phyloP scores from a whole-genome alignment of 1,140 invertebrate genomes.

The Centruroides vittatus region DNA sequence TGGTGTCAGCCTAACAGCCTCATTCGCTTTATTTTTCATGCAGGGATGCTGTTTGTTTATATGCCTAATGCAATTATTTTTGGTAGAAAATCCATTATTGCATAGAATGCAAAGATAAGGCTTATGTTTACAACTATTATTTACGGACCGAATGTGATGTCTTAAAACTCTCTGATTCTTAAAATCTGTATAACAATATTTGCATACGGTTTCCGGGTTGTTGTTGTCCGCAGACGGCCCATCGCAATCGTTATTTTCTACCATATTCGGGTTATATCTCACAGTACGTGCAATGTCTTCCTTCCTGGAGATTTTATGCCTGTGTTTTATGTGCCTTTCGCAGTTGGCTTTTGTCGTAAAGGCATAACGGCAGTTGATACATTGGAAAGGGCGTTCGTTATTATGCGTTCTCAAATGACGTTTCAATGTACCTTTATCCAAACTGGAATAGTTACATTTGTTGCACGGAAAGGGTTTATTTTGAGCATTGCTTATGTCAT shows the following conservation, averaged over 20 bases:
- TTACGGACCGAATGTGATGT: constrained; percentile 29
- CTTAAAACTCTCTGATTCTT: constrained; percentile 31
- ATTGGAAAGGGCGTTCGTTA: constrained; percentile 85
- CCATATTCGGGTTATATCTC: constrained; percentile 17
- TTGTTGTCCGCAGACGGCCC: not conserved
- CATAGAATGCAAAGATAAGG: constrained; percentile 29
- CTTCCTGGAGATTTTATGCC: constrained; percentile 61
- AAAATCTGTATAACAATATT: constrained; percentile 33
- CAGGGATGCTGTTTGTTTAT: constrained; percentile 29
- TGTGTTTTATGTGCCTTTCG: constrained; percentile 51
- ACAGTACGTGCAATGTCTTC: constrained; percentile 14
- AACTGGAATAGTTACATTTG: constrained; percentile 74
- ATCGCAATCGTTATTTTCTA: not conserved
- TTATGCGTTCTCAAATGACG: constrained; percentile 86
- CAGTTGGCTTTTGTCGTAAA: constrained; percentile 89
- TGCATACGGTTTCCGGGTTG: constrained; percentile 29
- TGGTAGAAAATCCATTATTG: constrained; percentile 30
- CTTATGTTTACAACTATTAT: constrained; percentile 27
- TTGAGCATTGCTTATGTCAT: not conserved
- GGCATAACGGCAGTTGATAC: constrained; percentile 79
- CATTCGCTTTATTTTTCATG: constrained; percentile 15
- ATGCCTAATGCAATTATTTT: constrained; percentile 32
- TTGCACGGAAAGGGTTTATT: constrained; percentile 57
- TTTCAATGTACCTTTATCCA: constrained; percentile 75
- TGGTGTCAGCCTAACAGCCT: not conserved